A percentile compares a stretch with the other conserved stretches of the same genome.
Conservation (phyloP, 2,888 invertebrate genomes). For the Mylabris sibirica region DNA sequence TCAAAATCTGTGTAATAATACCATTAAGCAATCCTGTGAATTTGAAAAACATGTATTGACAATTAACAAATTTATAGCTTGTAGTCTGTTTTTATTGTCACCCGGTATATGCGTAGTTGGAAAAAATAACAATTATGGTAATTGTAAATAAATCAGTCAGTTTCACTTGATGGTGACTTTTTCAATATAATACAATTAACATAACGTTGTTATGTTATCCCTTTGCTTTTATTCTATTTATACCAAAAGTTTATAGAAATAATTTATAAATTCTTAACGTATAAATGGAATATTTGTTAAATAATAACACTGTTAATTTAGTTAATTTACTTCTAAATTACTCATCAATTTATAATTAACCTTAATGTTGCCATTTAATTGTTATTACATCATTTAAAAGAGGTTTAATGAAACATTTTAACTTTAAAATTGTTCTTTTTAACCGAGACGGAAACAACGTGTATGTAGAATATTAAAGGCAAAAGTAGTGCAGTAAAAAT, state of each 20-base stretch:
- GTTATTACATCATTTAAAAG: not conserved
- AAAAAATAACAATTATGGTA: slow-evolving; percentile 1
- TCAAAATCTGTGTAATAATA: too few species aligned
- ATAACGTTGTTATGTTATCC: too few species aligned
- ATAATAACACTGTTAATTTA: not conserved
- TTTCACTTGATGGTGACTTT: slow-evolving; percentile 20
- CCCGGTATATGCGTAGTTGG: too few species aligned
- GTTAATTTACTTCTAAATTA: not conserved
- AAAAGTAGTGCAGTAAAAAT: not conserved
- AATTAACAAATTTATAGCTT: too few species aligned
- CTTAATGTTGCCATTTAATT: not conserved
- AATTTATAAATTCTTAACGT: not conserved
- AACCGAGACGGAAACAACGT: not conserved
- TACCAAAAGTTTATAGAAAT: too few species aligned
- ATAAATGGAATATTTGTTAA: not conserved
- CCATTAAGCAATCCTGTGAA: too few species aligned
- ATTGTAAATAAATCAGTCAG: slow-evolving; percentile 29
- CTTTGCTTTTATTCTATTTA: too few species aligned
- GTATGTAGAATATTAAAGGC: not conserved
- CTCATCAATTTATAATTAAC: too few species aligned
- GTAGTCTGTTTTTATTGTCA: too few species aligned
- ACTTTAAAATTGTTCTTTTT: not conserved
- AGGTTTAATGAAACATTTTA: not conserved
- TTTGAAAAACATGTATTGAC: too few species aligned
- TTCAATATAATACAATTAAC: too few species aligned